phyloP scores from a whole-genome alignment of 2,888 invertebrate genomes.

The Caenorhabditis macrosperma region DNA sequence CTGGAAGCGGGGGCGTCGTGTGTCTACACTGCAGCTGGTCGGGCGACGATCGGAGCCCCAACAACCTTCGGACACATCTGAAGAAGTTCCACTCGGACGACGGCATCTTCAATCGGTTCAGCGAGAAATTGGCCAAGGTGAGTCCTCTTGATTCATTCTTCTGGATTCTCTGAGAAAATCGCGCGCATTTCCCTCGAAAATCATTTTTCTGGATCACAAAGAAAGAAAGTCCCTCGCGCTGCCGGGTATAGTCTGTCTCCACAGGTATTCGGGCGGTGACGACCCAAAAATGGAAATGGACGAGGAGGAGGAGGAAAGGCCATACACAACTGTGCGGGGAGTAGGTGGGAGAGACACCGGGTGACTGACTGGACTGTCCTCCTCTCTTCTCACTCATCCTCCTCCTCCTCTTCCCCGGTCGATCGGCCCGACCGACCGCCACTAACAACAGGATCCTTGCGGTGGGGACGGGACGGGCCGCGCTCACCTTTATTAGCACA shows the following conservation, averaged over 20 bases:
- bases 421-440: conserved; percentile 10
- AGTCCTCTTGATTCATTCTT: conserved; percentile 11
- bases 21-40: conserved; percentile 74
- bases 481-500: conserved; percentile 48
- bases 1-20: conserved; percentile 71
- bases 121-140: conserved; percentile 70
- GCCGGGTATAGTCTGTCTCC: no score
- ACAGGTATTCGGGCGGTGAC: no score
- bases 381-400: neutral
- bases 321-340: no score
- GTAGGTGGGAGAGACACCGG: conserved; percentile 6
- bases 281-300: conserved; percentile 45
- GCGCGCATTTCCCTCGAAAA: no score
- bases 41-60: conserved; percentile 74
- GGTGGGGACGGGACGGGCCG: no score
- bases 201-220: no score
- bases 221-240: no score
- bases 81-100: conserved; percentile 74
- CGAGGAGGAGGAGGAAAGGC: neutral
- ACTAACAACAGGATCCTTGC: conserved; percentile 43
- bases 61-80: conserved; percentile 75
- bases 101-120: conserved; percentile 72
- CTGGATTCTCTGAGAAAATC: no score
- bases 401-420: conserved; percentile 13
- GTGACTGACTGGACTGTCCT: neutral